A percentile compares a stretch with the other conserved stretches of the same genome.
Evolutionary conservation across 2,888 invertebrate species (phyloP).

Genomic region (Nymphalis polychloros): DNA sequence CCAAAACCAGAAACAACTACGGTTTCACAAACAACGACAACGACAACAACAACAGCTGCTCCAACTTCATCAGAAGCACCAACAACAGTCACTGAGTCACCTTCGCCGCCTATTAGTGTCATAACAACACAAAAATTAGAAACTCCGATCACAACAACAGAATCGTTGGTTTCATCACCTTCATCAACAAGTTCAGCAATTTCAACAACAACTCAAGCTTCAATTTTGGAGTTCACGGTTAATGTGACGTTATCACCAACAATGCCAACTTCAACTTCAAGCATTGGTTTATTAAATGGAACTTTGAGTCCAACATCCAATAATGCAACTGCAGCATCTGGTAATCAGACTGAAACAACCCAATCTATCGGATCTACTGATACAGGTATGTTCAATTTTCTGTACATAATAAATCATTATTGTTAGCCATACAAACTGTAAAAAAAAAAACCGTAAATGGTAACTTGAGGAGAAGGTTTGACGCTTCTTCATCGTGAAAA

Average conservation of each 20-base stretch:
- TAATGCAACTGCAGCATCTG: constrained; percentile 44
- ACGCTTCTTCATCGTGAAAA: too few species aligned
- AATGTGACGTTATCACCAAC: constrained; percentile 64
- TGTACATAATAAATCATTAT: neutral
- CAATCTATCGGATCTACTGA: constrained; percentile 35
- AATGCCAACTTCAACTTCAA: constrained; percentile 55
- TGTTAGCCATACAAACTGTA: too few species aligned
- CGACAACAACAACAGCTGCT: constrained; percentile 45
- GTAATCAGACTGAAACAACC: constrained; percentile 47
- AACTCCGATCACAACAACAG: constrained; percentile 34
- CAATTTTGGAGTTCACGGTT: constrained; percentile 62
- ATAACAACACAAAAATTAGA: constrained; percentile 55
- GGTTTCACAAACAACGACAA: constrained; percentile 43
- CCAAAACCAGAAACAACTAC: constrained; percentile 61
- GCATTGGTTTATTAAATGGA: constrained; percentile 41
- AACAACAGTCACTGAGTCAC: constrained; percentile 42
- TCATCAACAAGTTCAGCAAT: constrained; percentile 17
- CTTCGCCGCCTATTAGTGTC: constrained; percentile 43
- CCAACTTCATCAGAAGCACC: constrained; percentile 43
- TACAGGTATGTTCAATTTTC: constrained; percentile 34
- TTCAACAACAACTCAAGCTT: constrained; percentile 40
- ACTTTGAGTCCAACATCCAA: constrained; percentile 46
- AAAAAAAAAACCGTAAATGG: too few species aligned
- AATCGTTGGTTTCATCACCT: constrained; percentile 29
- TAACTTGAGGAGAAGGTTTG: too few species aligned